Evolutionary conservation across 2,888 invertebrate species (phyloP).

Genomic region (Dromius quadrimaculatus): DNA sequence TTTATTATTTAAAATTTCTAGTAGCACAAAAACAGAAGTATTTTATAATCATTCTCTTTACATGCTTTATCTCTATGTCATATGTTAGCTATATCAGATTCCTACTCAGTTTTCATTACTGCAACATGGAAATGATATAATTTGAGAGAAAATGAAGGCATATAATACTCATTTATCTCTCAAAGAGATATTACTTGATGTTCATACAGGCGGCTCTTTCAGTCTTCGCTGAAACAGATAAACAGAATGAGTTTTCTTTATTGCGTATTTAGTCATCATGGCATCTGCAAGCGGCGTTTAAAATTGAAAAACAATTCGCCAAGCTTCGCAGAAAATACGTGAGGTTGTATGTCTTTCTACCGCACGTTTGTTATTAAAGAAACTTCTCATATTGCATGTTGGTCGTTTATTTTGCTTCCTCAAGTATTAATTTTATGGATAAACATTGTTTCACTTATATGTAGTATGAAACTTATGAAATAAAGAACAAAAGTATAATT

Average conservation of each 20-base stretch:
- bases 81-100: too few species aligned
- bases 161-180: slow-evolving; percentile 41
- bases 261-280: slow-evolving; percentile 61
- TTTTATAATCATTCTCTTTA: too few species aligned
- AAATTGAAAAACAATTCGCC: slow-evolving; percentile 65
- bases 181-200: slow-evolving; percentile 50
- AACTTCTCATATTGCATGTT: slow-evolving; percentile 19
- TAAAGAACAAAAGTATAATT: too few species aligned
- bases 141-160: slow-evolving; percentile 32
- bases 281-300: slow-evolving; percentile 61
- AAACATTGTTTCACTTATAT: not conserved
- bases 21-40: too few species aligned
- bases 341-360: slow-evolving; percentile 21
- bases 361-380: slow-evolving; percentile 25
- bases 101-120: too few species aligned
- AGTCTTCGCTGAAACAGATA: slow-evolving; percentile 34
- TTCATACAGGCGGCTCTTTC: slow-evolving; percentile 4
- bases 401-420: slow-evolving; percentile 4
- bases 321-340: slow-evolving; percentile 23
- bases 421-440: slow-evolving; percentile 6
- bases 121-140: slow-evolving; percentile 41
- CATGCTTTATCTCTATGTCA: too few species aligned
- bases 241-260: slow-evolving; percentile 59
- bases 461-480: too few species aligned
- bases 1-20: too few species aligned